Conservation (phyloP, 1,140 invertebrate genomes). For the Panulirus ornatus region DNA sequence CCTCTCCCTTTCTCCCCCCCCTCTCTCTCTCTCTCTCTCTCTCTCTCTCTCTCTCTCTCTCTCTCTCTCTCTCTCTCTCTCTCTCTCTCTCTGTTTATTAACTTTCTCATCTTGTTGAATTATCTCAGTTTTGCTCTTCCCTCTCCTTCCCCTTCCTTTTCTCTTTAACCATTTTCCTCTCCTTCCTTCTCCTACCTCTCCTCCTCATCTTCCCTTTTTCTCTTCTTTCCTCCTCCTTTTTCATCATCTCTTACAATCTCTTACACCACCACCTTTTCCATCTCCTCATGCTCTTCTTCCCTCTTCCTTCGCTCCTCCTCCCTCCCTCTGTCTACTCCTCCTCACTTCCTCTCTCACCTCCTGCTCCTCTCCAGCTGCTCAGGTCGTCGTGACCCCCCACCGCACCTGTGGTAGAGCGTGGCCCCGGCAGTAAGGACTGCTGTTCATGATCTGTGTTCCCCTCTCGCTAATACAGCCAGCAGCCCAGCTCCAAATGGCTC, state of each 20-base stretch:
- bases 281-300: too few relatives aligned
- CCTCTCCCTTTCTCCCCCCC: constrained; percentile 24
- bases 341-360: neutral
- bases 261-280: too few relatives aligned
- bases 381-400: too few relatives aligned
- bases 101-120: neutral
- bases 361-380: too few relatives aligned
- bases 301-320: neutral
- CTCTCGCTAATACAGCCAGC: too few relatives aligned
- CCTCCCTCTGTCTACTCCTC: neutral
- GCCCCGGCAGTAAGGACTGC: too few relatives aligned
- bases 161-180: neutral
- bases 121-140: neutral
- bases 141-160: neutral
- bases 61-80: neutral
- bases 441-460: too few relatives aligned
- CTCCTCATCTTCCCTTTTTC: neutral
- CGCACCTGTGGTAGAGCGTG: too few relatives aligned
- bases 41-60: neutral
- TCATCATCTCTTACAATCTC: too few relatives aligned
- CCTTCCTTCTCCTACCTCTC: neutral
- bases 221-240: neutral
- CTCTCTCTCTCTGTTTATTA: neutral
- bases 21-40: neutral
- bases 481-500: too few relatives aligned